Percentiles rank a stretch among this genome's conserved stretches.
phyloP scores from a whole-genome alignment of 2,888 invertebrate species.

The Xanthorhoe spadicearia region DNA sequence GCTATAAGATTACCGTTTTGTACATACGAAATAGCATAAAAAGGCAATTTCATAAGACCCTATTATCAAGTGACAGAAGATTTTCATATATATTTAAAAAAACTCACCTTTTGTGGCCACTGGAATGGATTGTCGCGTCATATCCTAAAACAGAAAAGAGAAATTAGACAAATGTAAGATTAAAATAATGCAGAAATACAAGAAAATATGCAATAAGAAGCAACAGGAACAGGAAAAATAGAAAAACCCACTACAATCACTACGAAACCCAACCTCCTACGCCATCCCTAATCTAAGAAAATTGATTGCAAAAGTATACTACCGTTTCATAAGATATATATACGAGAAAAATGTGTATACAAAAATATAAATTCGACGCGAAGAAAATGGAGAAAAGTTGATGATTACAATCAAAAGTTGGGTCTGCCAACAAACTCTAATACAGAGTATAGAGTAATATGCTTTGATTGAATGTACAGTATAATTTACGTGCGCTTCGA shows the following conservation, averaged over 20 bases:
- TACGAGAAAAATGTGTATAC: neutral
- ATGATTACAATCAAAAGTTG: slow-evolving; percentile 9
- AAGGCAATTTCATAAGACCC: no score
- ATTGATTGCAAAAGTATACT: neutral
- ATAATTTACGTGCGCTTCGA: slow-evolving; percentile 1
- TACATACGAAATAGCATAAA: no score
- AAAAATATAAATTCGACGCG: neutral
- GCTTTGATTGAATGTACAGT: slow-evolving; percentile 1
- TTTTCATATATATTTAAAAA: slow-evolving; percentile 34
- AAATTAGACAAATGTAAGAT: slow-evolving; percentile 48
- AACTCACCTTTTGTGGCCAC: slow-evolving; percentile 82
- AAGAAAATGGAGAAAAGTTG: neutral
- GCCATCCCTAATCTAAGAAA: neutral
- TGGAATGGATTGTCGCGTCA: slow-evolving; percentile 83
- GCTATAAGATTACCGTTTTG: no score
- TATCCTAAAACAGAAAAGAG: slow-evolving; percentile 78
- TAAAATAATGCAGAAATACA: slow-evolving; percentile 12
- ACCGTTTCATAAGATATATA: neutral
- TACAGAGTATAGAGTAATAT: no score
- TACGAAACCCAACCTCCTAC: slow-evolving; percentile 3
- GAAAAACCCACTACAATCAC: slow-evolving; percentile 22
- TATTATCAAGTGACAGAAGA: neutral
- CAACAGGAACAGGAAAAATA: slow-evolving; percentile 25
- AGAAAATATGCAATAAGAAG: slow-evolving; percentile 36
- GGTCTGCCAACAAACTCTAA: slow-evolving; percentile 9